Base-by-base conservation (phyloP, 53 echinoderm and acorn worm genomes). In the Apostichopus leukothele region DNA sequence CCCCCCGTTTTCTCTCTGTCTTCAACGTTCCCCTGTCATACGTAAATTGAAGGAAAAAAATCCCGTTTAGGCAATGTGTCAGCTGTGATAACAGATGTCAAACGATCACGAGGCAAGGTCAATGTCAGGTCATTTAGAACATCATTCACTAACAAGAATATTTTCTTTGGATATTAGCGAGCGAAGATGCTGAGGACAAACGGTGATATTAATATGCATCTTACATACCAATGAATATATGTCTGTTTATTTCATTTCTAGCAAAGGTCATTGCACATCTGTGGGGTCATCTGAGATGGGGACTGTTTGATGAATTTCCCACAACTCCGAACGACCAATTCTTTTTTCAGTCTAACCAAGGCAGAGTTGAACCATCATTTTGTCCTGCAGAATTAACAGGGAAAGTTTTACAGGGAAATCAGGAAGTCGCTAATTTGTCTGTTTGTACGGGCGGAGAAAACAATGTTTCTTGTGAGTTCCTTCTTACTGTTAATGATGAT, bases 251-350 rank as follows among this genome's bases (percentile, higher is more conserved):
- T 67, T 25, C 12, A 18, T 13, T 13, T 66, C 39, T 66, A 95
- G 95, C 79, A 19, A 93, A 92, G 81, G 86, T 89, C 11, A 52
- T 95, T 19, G 93, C 90, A 8, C 95, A 95, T 57, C 92, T 93
- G 23, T 95, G 95, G 95, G 95, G 93, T 53, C 95, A 95, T 59
- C 89, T 95, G 13, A 79, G 90, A 60, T 95, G 95, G 95, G 93
- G 95, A 19, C 91, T 95, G 2, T 95, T 93, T 71, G 92, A 93
- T 68, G 95, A 95, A 75, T 93, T 93, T 59, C 89, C 95, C 4
- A 50, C 76, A 52, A 74, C 52, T 18, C 80, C 89, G 16, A 84
- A 84, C 26, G 83, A 88, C 20, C 74, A 86, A 13, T 85, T 90
- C 14, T 95, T 93, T 86, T 93, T 91, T 83, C 53, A 78, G 18